Evolutionary conservation across 1,140 invertebrate species (phyloP), one percentile per base, ranked within the genome.

Genomic region (Euschistus heros): DNA sequence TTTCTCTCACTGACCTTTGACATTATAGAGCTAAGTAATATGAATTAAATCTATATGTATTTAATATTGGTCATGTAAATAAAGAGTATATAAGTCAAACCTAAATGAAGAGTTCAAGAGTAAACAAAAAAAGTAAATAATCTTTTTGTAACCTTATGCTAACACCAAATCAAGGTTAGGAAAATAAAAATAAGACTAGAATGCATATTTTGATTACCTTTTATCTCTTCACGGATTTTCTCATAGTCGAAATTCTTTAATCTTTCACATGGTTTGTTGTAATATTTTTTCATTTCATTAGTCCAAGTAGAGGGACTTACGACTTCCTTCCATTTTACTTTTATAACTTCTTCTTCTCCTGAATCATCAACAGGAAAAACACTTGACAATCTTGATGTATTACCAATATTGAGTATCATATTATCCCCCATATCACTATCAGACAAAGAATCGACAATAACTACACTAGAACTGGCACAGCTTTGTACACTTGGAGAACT

Each of bases 151-250:
- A 30, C 27, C 27, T 37, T 37, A 37, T 37, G 8, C 3, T 10
- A 37, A 37, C 7, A 2, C 33, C 10, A 37, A 37, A 13, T 8
- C 33, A 37, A 37, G 10, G 10, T 10, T 10, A 6, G 7, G 33
- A 37, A 37, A 37, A 8, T 30, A 30, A 37, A n/a, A 37, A 10
- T 13, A 37, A 37, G 10, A 37, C 33, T 6, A 10, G 33, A 37
- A n/a, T 37, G 3, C 1, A 37, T 37, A 37, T 4, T 37, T 37
- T 37, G 33, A 8, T 50, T 18, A 50, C 47, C 47, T 59, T 44
- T 20, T 7, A 65, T 59, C 30, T 59, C 64, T 65, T 57, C 27
- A 22, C 30, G 27, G n/a, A 65, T 65, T 54, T 65, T 55, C n/a
- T 65, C 18, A 27, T 59, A 54, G 18, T 65, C 55, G 22, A 65